Evolutionary conservation across 2,797 vertebrate species (phyloP).

Genomic region (Sciurus carolinensis): DNA sequence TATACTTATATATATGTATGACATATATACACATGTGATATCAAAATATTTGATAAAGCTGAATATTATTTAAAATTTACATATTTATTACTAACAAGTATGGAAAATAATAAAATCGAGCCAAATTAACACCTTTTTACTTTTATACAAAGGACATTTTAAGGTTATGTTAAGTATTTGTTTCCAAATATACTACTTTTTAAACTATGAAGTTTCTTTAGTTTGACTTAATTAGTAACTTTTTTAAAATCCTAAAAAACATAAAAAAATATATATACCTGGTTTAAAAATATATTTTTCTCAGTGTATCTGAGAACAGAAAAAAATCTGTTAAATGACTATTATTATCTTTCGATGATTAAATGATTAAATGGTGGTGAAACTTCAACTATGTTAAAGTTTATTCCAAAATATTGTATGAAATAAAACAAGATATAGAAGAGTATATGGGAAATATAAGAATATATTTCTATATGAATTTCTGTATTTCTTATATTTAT

Average conservation of each 20-base stretch:
- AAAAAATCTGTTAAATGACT: conserved; percentile 33
- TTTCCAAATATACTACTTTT: background rate
- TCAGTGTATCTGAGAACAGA: background rate
- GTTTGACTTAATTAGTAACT: background rate
- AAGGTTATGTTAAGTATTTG: conserved; percentile 39
- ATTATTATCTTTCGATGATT: conserved; percentile 26
- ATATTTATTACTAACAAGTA: conserved; percentile 18
- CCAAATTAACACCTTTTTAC: conserved; percentile 19
- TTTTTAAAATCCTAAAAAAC: background rate
- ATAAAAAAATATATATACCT: background rate
- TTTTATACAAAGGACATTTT: conserved; percentile 39
- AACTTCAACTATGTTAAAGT: conserved; percentile 5
- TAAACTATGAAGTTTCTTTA: conserved; percentile 45
- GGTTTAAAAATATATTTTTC: conserved; percentile 6
- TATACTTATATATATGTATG: no score
- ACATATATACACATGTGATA: background rate
- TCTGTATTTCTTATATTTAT: background rate
- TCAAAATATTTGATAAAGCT: conserved; percentile 18
- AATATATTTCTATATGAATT: background rate
- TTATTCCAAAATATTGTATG: conserved; percentile 34
- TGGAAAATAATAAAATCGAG: conserved; percentile 33
- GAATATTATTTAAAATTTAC: conserved; percentile 1
- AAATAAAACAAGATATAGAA: conserved; percentile 33
- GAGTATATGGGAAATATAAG: background rate
- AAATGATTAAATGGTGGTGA: background rate